Base-by-base conservation (phyloP, 2,888 invertebrate genomes). In the Cataglyphis cursor region DNA sequence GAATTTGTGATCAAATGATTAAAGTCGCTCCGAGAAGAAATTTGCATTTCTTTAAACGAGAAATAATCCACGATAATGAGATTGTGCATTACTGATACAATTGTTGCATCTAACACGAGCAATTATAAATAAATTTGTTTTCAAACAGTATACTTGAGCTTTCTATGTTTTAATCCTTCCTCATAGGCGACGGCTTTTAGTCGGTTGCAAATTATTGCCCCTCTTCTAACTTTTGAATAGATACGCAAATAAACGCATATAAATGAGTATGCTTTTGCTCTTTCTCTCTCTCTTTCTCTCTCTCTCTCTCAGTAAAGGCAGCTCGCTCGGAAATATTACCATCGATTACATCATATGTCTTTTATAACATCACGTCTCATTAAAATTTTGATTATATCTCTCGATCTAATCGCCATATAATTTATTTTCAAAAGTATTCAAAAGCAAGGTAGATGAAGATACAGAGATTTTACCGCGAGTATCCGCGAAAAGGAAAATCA, bases 331-430 rank as follows among this genome's bases (percentile, higher is more conserved):
- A 57, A 41, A 24, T 41, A 54, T 76, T 38, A 54, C 51, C 54
- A n/a, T 57, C 68, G 41, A 76, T 66, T 54, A 38, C 51, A 28
- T 64, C 75, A 51, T 4, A 31, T 9, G 15, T 51, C 76, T 65
- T 24, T 24, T 48, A 38, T 66, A 12, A 38, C 24, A 15, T n/a
- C 41, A 28, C 28, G 10, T 24, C 64, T 18, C 44, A 65, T 24
- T 21, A 28, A 68, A 54, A 54, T 68, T 68, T 54, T 76, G 28
- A 66, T 41, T 68, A 54, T 41, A 68, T 68, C 28, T 64, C 31
- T 15, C 18, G 31, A 64, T 48, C 21, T 35, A 75, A 64, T 68
- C 38, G 28, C 28, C 68, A n/a, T 15, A 28, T 68, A 76, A 51
- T 51, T 51, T 51, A 51, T 51, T 51, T 51, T 51, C 18, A 51